Conservation (phyloP, 2,113 vertebrate genomes). For the Nothobranchius kuhntae region DNA sequence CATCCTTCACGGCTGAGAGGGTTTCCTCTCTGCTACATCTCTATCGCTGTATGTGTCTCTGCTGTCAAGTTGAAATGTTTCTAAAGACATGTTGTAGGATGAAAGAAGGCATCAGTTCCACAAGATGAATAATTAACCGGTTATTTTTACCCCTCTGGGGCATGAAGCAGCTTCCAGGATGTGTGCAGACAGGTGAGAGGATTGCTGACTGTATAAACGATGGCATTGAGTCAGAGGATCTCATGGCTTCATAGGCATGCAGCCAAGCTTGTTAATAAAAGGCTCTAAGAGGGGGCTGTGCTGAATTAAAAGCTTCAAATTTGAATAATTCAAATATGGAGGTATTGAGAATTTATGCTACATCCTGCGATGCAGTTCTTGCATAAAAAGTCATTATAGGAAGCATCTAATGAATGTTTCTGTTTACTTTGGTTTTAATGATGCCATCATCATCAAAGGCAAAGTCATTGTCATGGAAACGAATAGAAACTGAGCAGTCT, state of each 20-base stretch:
- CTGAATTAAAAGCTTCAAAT: conserved; percentile 53
- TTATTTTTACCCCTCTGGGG: conserved; percentile 62
- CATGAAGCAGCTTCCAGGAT: conserved; percentile 52
- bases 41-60: conserved; percentile 10
- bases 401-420: neutral
- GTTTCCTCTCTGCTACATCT: conserved; percentile 8
- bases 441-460: conserved; percentile 10
- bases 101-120: conserved; percentile 67
- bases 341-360: conserved; percentile 30
- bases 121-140: conserved; percentile 69
- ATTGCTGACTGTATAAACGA: conserved; percentile 72
- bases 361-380: conserved; percentile 30
- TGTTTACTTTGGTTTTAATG: neutral
- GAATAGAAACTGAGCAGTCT: conserved; percentile 2
- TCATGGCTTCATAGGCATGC: conserved; percentile 58
- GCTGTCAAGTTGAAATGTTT: conserved; percentile 57
- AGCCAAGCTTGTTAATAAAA: conserved; percentile 70
- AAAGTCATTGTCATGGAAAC: neutral
- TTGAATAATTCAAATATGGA: conserved; percentile 59
- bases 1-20: conserved; percentile 8
- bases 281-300: conserved; percentile 32
- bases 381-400: conserved; percentile 20
- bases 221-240: conserved; percentile 69
- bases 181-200: conserved; percentile 74
- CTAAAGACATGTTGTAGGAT: conserved; percentile 58